Evolutionary conservation across 2,797 vertebrate genomes (phyloP).

Genomic region (Oreochromis mossambicus): DNA sequence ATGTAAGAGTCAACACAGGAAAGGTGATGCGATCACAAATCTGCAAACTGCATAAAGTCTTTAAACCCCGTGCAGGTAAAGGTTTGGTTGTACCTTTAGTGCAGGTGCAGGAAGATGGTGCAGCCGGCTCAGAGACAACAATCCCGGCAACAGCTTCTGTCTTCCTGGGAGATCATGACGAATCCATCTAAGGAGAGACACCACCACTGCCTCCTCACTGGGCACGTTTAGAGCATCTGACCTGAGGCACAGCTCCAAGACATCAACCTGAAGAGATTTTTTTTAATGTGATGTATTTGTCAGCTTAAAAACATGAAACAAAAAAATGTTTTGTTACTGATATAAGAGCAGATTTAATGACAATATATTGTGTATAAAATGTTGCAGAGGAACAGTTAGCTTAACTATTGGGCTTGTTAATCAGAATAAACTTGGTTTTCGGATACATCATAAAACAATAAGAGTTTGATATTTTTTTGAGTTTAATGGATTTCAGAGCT

Average conservation of each 20-base stretch:
- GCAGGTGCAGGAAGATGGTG: conserved; percentile 85
- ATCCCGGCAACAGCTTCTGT: conserved; percentile 75
- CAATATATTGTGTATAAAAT: background rate
- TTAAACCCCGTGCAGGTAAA: background rate
- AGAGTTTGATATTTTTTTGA: background rate
- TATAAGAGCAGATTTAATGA: background rate
- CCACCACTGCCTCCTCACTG: conserved; percentile 85
- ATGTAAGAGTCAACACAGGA: background rate
- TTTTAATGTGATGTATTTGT: background rate
- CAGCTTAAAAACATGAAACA: background rate
- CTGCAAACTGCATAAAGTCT: background rate
- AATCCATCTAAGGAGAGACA: conserved; percentile 85
- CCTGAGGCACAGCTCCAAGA: conserved; percentile 83
- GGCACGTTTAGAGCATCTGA: conserved; percentile 83
- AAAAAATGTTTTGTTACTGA: background rate
- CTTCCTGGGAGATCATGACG: conserved; percentile 77
- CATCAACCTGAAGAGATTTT: conserved; percentile 59
- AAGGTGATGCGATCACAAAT: background rate
- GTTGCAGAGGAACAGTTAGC: background rate
- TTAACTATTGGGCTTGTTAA: background rate
- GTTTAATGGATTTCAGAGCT: background rate
- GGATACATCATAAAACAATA: background rate
- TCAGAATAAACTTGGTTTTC: background rate
- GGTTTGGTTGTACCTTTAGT: conserved; percentile 73
- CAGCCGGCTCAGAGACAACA: conserved; percentile 87